Conservation (phyloP, 2,797 vertebrate species). For the Amblyopsis hoosieri region DNA sequence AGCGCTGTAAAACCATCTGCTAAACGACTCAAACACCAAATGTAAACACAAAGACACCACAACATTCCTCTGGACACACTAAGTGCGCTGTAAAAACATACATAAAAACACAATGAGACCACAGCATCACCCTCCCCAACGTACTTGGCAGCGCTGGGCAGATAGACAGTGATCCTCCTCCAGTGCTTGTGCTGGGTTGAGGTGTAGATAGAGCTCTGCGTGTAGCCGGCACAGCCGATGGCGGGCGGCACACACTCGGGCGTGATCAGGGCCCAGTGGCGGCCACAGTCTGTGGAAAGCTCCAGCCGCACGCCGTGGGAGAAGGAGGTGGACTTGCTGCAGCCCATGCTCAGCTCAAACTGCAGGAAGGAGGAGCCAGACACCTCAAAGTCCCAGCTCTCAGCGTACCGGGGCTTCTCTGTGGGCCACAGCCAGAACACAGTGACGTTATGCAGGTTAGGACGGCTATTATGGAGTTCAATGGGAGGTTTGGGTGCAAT, state of each 20-base stretch:
- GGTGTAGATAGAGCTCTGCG: slow-evolving; percentile 91
- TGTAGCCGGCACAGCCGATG: slow-evolving; percentile 94
- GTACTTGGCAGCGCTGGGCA: slow-evolving; percentile 86
- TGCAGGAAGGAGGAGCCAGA: slow-evolving; percentile 93
- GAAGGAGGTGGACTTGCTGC: slow-evolving; percentile 88
- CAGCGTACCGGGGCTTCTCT: slow-evolving; percentile 94
- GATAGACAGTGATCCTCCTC: slow-evolving; percentile 92
- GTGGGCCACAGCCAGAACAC: slow-evolving; percentile 25
- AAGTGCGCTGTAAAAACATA: too few species aligned
- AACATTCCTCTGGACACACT: too few species aligned
- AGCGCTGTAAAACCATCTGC: too few species aligned
- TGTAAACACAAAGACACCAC: too few species aligned
- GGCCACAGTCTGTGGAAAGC: slow-evolving; percentile 91
- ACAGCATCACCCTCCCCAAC: slow-evolving; percentile 1
- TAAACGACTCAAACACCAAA: too few species aligned
- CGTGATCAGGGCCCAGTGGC: slow-evolving; percentile 91
- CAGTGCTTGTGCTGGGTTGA: slow-evolving; percentile 93
- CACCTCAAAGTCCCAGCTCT: slow-evolving; percentile 98
- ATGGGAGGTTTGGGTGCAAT: too few species aligned
- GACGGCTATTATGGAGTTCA: too few species aligned
- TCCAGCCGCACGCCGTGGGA: slow-evolving; percentile 88
- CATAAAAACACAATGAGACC: too few species aligned
- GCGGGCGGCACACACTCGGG: slow-evolving; percentile 95
- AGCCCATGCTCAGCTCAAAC: slow-evolving; percentile 96
- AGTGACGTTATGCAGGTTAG: background rate